Percentiles rank a stretch among this genome's conserved stretches.
Conservation (phyloP, 2,797 vertebrate species). For the Cossypha heuglini region DNA sequence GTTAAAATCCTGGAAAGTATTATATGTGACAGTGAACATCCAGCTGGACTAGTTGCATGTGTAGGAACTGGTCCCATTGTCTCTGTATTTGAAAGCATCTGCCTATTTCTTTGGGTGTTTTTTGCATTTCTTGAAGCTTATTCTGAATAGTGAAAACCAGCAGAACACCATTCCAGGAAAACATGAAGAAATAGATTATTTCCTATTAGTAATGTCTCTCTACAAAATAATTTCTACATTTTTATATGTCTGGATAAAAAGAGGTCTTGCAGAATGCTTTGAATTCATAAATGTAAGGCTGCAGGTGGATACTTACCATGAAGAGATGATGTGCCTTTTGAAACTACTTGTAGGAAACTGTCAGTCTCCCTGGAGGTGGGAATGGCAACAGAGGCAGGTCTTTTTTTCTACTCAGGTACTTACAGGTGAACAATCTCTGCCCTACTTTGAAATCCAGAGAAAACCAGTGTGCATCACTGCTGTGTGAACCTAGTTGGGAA, state of each 20-base stretch:
- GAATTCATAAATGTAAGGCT: slow-evolving; percentile 11
- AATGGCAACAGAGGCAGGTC: slow-evolving; percentile 36
- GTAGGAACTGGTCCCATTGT: neutral
- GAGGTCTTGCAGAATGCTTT: slow-evolving; percentile 26
- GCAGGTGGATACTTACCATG: neutral
- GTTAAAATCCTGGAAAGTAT: neutral
- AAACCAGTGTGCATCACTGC: neutral
- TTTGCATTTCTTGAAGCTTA: slow-evolving; percentile 20
- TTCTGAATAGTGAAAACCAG: slow-evolving; percentile 49
- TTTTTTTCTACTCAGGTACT: slow-evolving; percentile 65
- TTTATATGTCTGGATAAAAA: neutral
- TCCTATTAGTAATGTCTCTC: slow-evolving; percentile 34
- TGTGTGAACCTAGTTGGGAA: neutral
- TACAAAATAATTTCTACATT: neutral
- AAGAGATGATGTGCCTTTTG: slow-evolving; percentile 63
- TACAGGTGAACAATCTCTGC: slow-evolving; percentile 44
- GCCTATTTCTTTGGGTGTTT: neutral
- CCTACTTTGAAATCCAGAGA: slow-evolving; percentile 19
- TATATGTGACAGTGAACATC: neutral
- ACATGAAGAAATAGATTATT: neutral
- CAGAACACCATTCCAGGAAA: neutral
- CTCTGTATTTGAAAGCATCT: neutral
- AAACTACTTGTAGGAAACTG: slow-evolving; percentile 34
- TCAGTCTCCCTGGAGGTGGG: neutral
- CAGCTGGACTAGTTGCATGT: slow-evolving; percentile 22